Conservation (phyloP, 2,888 invertebrate species). For the Drosophila paracracens region DNA sequence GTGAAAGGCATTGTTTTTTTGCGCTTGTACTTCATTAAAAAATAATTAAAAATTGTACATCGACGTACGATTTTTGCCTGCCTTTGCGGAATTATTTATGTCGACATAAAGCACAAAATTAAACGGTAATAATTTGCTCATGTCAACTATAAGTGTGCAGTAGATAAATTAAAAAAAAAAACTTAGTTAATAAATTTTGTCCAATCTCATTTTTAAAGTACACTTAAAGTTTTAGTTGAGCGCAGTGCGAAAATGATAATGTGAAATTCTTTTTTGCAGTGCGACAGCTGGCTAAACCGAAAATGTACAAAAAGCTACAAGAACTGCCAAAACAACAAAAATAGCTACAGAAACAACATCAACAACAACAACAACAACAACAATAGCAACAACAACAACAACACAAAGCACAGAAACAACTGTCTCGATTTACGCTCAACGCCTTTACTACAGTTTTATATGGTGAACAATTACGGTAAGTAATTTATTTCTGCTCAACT, state of each 20-base stretch:
- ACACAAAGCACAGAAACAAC: constrained; percentile 40
- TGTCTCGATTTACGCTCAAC: constrained; percentile 66
- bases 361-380: constrained; percentile 16
- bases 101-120: constrained; percentile 73
- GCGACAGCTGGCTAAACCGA: constrained; percentile 53
- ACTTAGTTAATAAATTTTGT: constrained; percentile 56
- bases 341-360: not conserved
- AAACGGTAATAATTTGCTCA: constrained; percentile 75
- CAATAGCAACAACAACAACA: constrained; percentile 17
- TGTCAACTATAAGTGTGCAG: constrained; percentile 76
- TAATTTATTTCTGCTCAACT: constrained; percentile 81
- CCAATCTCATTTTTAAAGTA: constrained; percentile 33
- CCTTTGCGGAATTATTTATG: constrained; percentile 77
- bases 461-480: constrained; percentile 79
- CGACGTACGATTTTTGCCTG: constrained; percentile 68
- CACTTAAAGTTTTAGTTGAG: constrained; percentile 36
- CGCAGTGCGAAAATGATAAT: not conserved
- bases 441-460: constrained; percentile 73
- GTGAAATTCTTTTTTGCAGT: constrained; percentile 35
- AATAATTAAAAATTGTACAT: constrained; percentile 76
- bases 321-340: constrained; percentile 33
- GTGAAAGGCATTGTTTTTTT: constrained; percentile 22
- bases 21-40: constrained; percentile 72
- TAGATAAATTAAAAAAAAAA: constrained; percentile 73
- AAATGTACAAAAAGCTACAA: constrained; percentile 46